These are phyloP conservation scores for Boleophthalmus pectinirostris DNA, from an alignment of 2,113 vertebrate species.

Conservation along the genomic window DNA sequence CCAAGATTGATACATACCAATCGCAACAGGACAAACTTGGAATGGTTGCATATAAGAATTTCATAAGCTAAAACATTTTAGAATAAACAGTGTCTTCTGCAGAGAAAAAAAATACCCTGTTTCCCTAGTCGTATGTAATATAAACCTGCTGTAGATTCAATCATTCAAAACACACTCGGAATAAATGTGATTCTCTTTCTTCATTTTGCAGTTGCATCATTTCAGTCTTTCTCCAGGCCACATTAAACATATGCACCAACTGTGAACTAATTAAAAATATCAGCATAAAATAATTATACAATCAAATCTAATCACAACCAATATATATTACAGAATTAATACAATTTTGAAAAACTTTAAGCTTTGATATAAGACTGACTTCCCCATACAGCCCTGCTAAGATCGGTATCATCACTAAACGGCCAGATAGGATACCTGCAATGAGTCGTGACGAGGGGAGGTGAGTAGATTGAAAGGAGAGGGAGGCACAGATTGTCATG, in stretches of 20 bases:
- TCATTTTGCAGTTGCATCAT: too few species aligned
- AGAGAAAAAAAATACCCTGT: too few species aligned
- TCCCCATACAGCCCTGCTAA: slow-evolving; percentile 7
- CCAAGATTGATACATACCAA: neutral
- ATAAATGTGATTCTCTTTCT: neutral
- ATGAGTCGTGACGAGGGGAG: slow-evolving; percentile 35
- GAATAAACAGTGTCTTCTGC: neutral
- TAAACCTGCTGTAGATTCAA: neutral
- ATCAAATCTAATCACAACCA: neutral
- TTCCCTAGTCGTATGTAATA: too few species aligned
- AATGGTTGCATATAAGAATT: neutral
- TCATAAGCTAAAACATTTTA: neutral
- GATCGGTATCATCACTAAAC: slow-evolving; percentile 38
- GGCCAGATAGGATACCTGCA: slow-evolving; percentile 18
- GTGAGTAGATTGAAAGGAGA: slow-evolving; percentile 7
- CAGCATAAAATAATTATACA: neutral
- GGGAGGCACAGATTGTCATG: slow-evolving; percentile 27
- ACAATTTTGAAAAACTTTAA: neutral
- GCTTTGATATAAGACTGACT: neutral
- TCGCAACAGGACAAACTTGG: neutral
- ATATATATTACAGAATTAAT: neutral
- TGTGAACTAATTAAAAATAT: neutral
- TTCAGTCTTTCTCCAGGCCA: too few species aligned
- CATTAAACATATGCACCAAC: too few species aligned
- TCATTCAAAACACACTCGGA: neutral